Conservation (phyloP, 2,113 vertebrate genomes). For the Toxotes chatareus region DNA sequence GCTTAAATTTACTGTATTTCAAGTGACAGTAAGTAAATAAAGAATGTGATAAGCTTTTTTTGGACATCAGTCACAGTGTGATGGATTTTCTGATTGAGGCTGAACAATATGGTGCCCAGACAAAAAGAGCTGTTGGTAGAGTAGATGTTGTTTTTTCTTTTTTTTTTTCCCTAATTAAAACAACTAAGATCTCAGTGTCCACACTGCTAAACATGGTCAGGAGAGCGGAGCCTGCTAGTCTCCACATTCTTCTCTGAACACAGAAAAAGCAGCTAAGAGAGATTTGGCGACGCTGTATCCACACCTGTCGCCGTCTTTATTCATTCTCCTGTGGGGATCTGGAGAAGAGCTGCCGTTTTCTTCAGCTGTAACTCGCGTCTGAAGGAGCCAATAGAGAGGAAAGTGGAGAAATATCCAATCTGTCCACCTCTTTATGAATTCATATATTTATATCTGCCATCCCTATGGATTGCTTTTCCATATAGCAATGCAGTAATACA, state of each 20-base stretch:
- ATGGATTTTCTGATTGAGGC: no score
- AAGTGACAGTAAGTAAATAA: neutral
- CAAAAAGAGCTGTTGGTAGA: no score
- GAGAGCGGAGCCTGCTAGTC: neutral
- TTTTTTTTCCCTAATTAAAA: no score
- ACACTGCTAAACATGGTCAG: neutral
- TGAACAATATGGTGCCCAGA: no score
- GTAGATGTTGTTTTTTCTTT: no score
- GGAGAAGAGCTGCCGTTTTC: neutral
- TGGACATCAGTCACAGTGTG: no score
- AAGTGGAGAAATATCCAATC: constrained; percentile 34
- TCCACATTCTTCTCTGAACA: constrained; percentile 5
- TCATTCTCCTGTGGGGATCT: constrained; percentile 13
- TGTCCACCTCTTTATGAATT: constrained; percentile 49
- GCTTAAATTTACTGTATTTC: neutral
- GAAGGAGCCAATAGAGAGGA: constrained; percentile 22
- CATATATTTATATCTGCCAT: constrained; percentile 39
- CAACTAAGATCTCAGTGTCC: neutral
- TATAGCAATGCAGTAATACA: constrained; percentile 6
- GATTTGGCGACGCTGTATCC: constrained; percentile 28
- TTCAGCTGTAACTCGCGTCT: constrained; percentile 29
- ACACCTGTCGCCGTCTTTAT: constrained; percentile 30
- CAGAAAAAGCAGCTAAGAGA: constrained; percentile 22
- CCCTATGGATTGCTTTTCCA: constrained; percentile 20
- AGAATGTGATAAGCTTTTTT: neutral